Evolutionary conservation across 2,113 vertebrate genomes (phyloP), one percentile per base, ranked within the genome.

Genomic region (Lepisosteus oculatus): DNA sequence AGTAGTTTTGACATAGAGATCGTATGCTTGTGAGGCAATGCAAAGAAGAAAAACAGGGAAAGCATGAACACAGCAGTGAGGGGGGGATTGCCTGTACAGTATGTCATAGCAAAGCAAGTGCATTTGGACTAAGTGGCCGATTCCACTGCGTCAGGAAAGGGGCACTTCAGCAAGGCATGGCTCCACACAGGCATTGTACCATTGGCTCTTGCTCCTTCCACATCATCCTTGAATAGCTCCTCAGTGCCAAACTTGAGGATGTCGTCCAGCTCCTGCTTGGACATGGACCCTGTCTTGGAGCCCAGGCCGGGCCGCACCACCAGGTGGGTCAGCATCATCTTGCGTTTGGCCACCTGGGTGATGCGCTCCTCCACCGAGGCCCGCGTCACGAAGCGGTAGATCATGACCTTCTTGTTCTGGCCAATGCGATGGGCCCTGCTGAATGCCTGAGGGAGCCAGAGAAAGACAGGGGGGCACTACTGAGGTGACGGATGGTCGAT

Each of bases 291-390:
- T 0, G 97, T 96, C 87, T 99, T 99, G 81, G 97, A 99, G 77
- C 97, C 97, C 0, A 99, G 89, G 66, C 97, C 97, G 0, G 97
- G 97, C 7, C 97, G 92, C 14, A 99, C 97, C 62, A 99, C 97
- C 70, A 99, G 85, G 78, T 99, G 97, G 0, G 97, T 99, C 71
- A 99, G 87, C 97, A 99, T 99, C 97, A 99, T 99, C 90, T 99
- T 99, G 83, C 97, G 93, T 72, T 99, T 99, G 67, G 97, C 97
- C 82, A 99, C 97, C 85, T 99, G 97, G 4, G 97, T 99, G 87
- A 99, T 99, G 17, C 97, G 89, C 83, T 99, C 97, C 80, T 99
- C 97, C 45, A 99, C 97, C 0, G 95, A 97, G 65, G 96, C 97
- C 43, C 97, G 88, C 0, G 97, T 99, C 84, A 99, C 97, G 0